These are phyloP conservation scores for Syngnathus typhle DNA, from an alignment of 2,113 vertebrate species.

Conservation along the genomic window DNA sequence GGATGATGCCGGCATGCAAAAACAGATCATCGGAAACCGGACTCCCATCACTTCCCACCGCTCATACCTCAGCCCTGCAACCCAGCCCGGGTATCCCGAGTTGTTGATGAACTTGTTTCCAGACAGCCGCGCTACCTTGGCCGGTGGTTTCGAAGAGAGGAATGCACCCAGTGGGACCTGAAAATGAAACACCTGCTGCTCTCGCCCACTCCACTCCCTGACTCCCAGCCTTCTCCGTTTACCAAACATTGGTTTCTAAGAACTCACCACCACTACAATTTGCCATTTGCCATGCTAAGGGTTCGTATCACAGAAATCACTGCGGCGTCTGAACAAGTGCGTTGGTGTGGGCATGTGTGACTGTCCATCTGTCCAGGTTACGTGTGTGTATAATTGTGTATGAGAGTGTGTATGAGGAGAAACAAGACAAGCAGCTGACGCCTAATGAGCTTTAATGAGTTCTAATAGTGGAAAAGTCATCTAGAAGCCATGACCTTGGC, in stretches of 20 bases:
- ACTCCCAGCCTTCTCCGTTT: constrained; percentile 70
- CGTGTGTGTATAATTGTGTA: constrained; percentile 32
- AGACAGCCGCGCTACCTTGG: constrained; percentile 58
- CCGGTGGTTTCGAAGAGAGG: constrained; percentile 46
- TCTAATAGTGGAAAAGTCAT: constrained; percentile 73
- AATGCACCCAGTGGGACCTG: constrained; percentile 60
- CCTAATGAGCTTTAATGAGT: constrained; percentile 75
- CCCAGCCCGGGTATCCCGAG: constrained; percentile 32
- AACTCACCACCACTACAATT: constrained; percentile 57
- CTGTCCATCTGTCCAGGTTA: constrained; percentile 45
- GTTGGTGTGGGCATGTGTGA: constrained; percentile 33
- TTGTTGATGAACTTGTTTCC: constrained; percentile 67
- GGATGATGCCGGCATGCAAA: background rate
- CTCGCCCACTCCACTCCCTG: constrained; percentile 48
- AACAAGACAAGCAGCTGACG: constrained; percentile 69
- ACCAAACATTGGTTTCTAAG: constrained; percentile 67
- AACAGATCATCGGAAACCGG: background rate
- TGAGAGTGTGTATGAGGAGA: constrained; percentile 45
- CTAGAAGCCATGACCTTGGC: constrained; percentile 67
- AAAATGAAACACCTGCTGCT: constrained; percentile 69
- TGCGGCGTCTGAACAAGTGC: constrained; percentile 18
- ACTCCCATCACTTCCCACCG: constrained; percentile 14
- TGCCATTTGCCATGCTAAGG: constrained; percentile 53
- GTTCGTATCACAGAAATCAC: constrained; percentile 21
- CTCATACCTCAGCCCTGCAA: constrained; percentile 1